Base-by-base conservation (phyloP, 2,888 invertebrate genomes). In the Ophion ventricosus region DNA sequence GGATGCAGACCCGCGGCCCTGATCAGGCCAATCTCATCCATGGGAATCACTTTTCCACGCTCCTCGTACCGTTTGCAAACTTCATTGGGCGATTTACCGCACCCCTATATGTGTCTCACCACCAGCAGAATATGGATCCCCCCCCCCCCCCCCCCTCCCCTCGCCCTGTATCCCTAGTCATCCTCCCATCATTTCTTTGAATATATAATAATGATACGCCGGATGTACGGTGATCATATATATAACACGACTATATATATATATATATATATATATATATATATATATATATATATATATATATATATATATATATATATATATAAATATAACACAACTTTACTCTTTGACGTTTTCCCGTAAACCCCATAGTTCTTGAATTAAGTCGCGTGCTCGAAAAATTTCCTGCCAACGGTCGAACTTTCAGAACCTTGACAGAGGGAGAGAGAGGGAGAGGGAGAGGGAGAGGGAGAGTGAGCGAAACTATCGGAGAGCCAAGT, bases 21-120 rank as follows among this genome's bases (percentile, higher is more conserved):
- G 86, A 86, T 86, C 76, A 73, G 81, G 77, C 84, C 83, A 86
- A 85, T 86, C 80, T 67, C 78, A 78, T 83, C 82, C 85, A 86
- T 86, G 87, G 83, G 82, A 85, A 87, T 86, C 76, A 74, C 64
- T 84, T 82, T 80, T 76, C 78, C 83, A 84, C 72, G 74, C 63
- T 74, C 78, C 49, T 11, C 29, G 26, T 29, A 56, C 63, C 64
- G 59, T 61, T 61, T 49, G 23, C 54, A 49, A 49, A 63, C 23
- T 29, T 1, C 20, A 10, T 4, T 35, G 56, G 17, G 40, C 7
- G 20, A 23, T 23, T 23, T 61, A 25, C 25, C 40, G 35, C 56
- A 49, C 67, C 64, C 77, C 35, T 61, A 56, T 23, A 69, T 56
- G 10, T 17, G 57, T 84, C 75, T 77, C 70, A 59, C 61, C 64